A percentile compares a stretch with the other conserved stretches of the same genome.
Evolutionary conservation across 2,797 vertebrate genomes (phyloP).

Genomic region (Tamandua tetradactyla): DNA sequence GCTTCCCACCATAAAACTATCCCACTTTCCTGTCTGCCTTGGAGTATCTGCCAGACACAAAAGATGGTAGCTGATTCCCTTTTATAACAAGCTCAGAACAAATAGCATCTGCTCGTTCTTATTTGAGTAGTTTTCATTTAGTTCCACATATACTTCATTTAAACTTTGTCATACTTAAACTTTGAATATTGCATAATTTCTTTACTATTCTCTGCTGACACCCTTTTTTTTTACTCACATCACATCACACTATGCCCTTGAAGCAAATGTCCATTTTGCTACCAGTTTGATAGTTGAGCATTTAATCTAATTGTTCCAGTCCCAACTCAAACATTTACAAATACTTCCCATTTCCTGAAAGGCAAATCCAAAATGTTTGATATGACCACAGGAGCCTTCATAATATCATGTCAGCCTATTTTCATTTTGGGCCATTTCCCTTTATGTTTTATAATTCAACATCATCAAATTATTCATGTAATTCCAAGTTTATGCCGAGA

Average conservation of each 20-base stretch:
- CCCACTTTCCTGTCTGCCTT: background rate
- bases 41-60: background rate
- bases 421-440: background rate
- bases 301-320: background rate
- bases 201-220: background rate
- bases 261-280: background rate
- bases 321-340: background rate
- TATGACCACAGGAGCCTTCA: background rate
- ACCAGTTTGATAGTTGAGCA: background rate
- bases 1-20: background rate
- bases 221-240: background rate
- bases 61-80: background rate
- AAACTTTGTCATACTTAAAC: background rate
- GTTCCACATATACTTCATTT: background rate
- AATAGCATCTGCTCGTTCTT: background rate
- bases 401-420: background rate
- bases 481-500: background rate
- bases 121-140: background rate
- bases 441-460: background rate
- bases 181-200: background rate
- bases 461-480: background rate
- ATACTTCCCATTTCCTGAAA: background rate
- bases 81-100: background rate
- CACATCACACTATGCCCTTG: background rate
- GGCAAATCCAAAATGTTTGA: background rate